Conservation (phyloP, 37 sponge, comb jelly and placozoan species). For the Mnemiopsis leidyi region DNA sequence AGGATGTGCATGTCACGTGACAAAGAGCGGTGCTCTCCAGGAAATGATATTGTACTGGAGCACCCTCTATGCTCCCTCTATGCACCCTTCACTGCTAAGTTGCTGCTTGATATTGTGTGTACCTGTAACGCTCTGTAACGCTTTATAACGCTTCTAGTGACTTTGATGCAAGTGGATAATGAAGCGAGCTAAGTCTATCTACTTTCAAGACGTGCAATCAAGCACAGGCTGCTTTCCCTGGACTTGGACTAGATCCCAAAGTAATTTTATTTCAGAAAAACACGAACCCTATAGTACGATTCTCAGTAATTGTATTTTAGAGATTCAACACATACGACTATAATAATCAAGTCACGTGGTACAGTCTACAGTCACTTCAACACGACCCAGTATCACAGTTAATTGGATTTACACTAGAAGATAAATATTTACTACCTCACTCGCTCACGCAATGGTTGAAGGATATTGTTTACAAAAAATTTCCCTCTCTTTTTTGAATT, state of each 20-base stretch:
- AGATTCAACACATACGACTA: no score
- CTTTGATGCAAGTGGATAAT: neutral
- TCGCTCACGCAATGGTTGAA: neutral
- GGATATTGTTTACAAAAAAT: neutral
- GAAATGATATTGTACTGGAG: neutral
- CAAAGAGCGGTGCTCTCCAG: neutral
- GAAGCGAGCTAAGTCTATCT: neutral
- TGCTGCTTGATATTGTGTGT: neutral
- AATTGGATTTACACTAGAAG: neutral
- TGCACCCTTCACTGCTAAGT: neutral
- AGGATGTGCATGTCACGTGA: neutral
- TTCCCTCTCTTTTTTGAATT: neutral
- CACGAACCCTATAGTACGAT: no score
- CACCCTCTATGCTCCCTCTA: neutral
- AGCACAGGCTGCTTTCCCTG: neutral
- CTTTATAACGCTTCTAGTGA: neutral
- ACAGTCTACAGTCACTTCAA: no score
- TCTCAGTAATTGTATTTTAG: no score
- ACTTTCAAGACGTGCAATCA: neutral
- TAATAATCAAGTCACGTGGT: no score
- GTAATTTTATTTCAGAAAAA: no score
- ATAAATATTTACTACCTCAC: neutral
- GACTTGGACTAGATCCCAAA: neutral
- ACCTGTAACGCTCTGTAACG: neutral
- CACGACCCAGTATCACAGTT: neutral